phyloP scores from a whole-genome alignment of 2,888 invertebrate species.

The Leptura quadrifasciata region DNA sequence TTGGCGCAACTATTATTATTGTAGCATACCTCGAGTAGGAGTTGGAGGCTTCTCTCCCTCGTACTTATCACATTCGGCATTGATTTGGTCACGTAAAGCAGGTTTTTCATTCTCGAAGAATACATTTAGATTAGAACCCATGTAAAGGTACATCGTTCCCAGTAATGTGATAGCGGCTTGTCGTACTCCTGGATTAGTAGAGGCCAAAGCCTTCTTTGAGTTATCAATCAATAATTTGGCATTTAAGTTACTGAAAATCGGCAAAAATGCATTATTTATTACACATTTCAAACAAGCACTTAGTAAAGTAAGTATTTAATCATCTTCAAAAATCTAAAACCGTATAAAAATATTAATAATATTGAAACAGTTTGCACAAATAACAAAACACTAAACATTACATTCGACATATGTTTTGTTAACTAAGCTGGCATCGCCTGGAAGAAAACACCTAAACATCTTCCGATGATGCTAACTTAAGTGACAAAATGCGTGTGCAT shows the following conservation, averaged over 20 bases:
- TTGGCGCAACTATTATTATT: too few species aligned
- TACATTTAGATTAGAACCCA: constrained; percentile 84
- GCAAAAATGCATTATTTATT: too few species aligned
- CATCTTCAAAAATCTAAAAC: too few species aligned
- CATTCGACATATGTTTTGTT: too few species aligned
- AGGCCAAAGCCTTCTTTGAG: constrained; percentile 88
- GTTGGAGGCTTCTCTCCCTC: constrained; percentile 85
- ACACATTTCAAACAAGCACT: too few species aligned
- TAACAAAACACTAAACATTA: too few species aligned
- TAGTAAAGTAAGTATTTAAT: too few species aligned
- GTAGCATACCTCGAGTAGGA: constrained; percentile 79
- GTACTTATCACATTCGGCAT: constrained; percentile 89
- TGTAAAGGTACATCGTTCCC: constrained; percentile 87
- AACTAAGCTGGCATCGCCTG: too few species aligned
- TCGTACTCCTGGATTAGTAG: constrained; percentile 90
- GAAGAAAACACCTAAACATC: too few species aligned
- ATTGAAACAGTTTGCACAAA: too few species aligned
- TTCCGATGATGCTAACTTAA: too few species aligned
- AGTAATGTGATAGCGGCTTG: constrained; percentile 84
- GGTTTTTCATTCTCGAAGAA: constrained; percentile 93
- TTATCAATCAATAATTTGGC: constrained; percentile 84
- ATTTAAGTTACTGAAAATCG: constrained; percentile 77
- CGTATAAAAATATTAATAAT: not conserved
- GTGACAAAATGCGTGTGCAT: too few species aligned
- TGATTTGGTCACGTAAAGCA: constrained; percentile 88